Evolutionary conservation across 2,797 vertebrate species (phyloP), one percentile per base, ranked within the genome.

Genomic region (Eospalax fontanierii): DNA sequence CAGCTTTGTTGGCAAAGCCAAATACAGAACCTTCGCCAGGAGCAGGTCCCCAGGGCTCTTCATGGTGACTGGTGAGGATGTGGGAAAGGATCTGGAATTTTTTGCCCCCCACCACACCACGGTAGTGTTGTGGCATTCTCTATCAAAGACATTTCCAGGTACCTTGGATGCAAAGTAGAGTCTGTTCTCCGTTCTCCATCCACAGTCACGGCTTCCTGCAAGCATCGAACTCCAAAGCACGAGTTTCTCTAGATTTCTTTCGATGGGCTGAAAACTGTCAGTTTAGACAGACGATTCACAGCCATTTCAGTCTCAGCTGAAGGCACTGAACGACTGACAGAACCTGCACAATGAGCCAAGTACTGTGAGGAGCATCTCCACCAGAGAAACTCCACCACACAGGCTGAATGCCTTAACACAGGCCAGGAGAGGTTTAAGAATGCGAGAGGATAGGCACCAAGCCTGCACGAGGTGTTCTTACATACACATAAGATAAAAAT

Each of bases 381-480:
- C 59, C 78, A 50, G 91, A 18, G 50, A 87, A 43, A 15, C 28
- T 18, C 3, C 4, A 30, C 61, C 9, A 1, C 19, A 40, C 0
- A 2, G 28, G 6, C 4, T 0, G 35, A 16, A 0, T 0, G 0
- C 9, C n/a, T 22, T n/a, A 38, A 63, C 40, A 43, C 1, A 0
- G 1, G 16, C 40, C 18, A 0, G 19, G 33, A 26, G 22, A 40
- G 4, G 1, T 1, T 12, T 19, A 1, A 18, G 57, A 50, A 28
- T 7, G 4, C 19, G 46, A 54, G 35, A 16, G 46, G 11, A 11
- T 50, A 50, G 46, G 46, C 46, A 11, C 11, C 6, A 50, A 11
- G 46, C 46, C n/a, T n/a, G 11, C 46, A 50, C 46, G 46, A 6
- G 46, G 46, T 50, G 46, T 50, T 6, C 11, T 50, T 50, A 50